Conservation (phyloP, 2,113 vertebrate genomes). For the Xerus inauris region DNA sequence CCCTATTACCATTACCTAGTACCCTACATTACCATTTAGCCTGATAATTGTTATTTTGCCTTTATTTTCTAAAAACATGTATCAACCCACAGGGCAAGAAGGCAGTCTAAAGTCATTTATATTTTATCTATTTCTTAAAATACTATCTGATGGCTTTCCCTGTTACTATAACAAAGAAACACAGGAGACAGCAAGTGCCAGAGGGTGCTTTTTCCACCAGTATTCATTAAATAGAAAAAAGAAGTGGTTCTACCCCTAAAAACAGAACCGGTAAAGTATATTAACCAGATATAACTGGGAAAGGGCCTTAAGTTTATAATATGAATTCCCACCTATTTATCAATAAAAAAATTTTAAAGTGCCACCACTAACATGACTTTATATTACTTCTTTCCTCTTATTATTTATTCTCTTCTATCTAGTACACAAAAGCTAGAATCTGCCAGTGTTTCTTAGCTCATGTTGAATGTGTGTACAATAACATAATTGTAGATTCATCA, state of each 20-base stretch:
- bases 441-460: neutral
- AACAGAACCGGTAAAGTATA: neutral
- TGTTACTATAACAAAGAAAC: neutral
- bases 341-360: neutral
- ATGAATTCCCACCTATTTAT: neutral
- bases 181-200: neutral
- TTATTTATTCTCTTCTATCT: neutral
- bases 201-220: neutral
- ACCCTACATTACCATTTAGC: neutral
- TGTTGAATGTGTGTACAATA: neutral
- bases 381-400: neutral
- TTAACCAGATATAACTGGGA: neutral
- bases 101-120: neutral
- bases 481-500: neutral
- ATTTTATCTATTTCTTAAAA: slow-evolving; percentile 17
- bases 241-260: neutral
- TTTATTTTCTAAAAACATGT: neutral
- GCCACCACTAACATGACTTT: neutral
- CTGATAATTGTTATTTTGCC: neutral
- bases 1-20: neutral
- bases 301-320: neutral
- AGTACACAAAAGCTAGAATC: neutral
- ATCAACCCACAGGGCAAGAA: neutral
- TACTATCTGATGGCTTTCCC: neutral
- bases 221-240: slow-evolving; percentile 8